Base-by-base conservation (phyloP, 2,888 invertebrate species). In the Fissipunctia ypsillon region DNA sequence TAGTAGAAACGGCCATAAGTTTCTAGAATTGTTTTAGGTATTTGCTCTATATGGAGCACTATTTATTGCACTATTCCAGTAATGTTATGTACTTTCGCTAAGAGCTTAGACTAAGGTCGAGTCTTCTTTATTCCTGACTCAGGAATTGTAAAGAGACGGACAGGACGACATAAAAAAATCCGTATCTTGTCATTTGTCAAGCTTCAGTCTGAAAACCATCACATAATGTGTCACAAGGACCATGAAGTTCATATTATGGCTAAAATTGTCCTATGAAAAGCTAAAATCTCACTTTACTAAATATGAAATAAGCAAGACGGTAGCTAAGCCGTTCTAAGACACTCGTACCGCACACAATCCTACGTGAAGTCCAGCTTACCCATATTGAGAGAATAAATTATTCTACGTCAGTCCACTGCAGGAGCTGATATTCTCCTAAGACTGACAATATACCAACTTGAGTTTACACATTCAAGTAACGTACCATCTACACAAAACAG, bases 321-420 rank as follows among this genome's bases (percentile, higher is more conserved):
- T 38, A 50, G 19, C n/a, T 67, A 70, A 77, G 66, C 71, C 69
- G 10, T 12, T 45, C 28, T 45, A 56, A 52, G 60, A 50, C 19
- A 43, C n/a, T n/a, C 2, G 12, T 14, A 19, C 19, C n/a, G 19
- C 3, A 61, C 31, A 59, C 45, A 63, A 79, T 70, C 56, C 41
- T 38, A 52, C 61, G 48, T 76, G 38, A 78, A 67, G 52, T 67
- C 68, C 41, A 81, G 48, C 31, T 81, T 45, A 52, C 16, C 14
- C 19, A 41, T 71, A 71, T 83, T 72, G 31, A 80, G 83, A 31
- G 67, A 67, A 83, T 83, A 64, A 64, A 83, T 78, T 70, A 72
- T n/a, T n/a, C n/a, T 69, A 68, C 50, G 59, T 38, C 19, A 43
- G 73, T 31, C 69, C 59, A 57, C 63, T 52, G 48, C 56, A 83